Percentiles rank a stretch among this genome's conserved stretches.
Conservation (phyloP, 1,140 invertebrate species). For the Drosophila paulistorum region DNA sequence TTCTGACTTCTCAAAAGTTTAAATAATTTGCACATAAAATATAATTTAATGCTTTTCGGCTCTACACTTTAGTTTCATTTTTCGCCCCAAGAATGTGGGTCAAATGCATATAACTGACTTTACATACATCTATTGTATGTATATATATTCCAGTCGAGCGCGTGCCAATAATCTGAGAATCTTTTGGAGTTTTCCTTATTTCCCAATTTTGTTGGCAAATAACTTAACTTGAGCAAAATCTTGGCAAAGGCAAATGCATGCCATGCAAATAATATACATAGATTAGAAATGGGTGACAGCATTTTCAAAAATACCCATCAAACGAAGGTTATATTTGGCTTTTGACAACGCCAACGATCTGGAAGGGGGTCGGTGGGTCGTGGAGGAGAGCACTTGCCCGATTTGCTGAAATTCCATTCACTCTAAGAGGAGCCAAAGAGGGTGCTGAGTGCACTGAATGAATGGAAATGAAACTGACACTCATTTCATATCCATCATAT, state of each 20-base stretch:
- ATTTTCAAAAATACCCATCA: not conserved
- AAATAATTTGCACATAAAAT: constrained; percentile 78
- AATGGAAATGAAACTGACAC: not conserved
- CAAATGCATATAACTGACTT: constrained; percentile 1
- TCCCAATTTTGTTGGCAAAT: constrained; percentile 5
- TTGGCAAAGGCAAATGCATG: not conserved
- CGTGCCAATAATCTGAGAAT: constrained; percentile 6
- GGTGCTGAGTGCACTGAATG: not conserved
- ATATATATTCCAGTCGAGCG: not conserved
- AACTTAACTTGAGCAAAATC: not conserved
- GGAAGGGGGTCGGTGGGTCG: too few relatives aligned
- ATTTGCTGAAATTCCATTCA: too few relatives aligned
- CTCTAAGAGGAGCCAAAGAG: too few relatives aligned
- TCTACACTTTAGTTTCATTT: not conserved
- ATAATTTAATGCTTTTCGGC: constrained; percentile 64
- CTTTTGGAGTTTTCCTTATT: constrained; percentile 6
- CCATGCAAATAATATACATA: constrained; percentile 5
- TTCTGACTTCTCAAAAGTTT: constrained; percentile 60
- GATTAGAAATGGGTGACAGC: constrained; percentile 5
- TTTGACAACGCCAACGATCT: too few relatives aligned
- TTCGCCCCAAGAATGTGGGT: not conserved
- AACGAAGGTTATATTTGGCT: not conserved
- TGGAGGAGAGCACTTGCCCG: too few relatives aligned
- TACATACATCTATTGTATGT: not conserved
- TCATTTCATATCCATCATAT: not conserved